Evolutionary conservation across 37 sponge, comb jelly and placozoan species (phyloP).

Genomic region (Petrosia ficiformis): DNA sequence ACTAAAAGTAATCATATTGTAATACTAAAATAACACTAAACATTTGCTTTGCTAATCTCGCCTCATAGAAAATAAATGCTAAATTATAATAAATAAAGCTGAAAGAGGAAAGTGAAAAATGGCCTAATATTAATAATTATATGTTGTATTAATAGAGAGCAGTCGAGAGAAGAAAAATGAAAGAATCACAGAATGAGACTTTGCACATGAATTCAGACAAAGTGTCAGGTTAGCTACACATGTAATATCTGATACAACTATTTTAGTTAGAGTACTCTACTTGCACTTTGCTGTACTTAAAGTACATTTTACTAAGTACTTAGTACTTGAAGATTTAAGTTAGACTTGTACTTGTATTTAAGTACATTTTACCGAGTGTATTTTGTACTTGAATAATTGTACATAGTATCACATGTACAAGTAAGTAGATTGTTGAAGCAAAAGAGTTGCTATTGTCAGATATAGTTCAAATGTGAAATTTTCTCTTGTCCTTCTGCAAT

Average conservation of each 20-base stretch:
- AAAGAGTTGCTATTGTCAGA: too few relatives aligned
- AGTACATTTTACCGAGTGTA: neutral
- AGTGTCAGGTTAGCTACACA: neutral
- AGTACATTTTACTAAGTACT: neutral
- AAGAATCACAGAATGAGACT: slow-evolving; percentile 21
- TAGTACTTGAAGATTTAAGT: neutral
- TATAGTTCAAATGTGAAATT: too few relatives aligned
- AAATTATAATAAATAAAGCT: too few relatives aligned
- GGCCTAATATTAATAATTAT: too few relatives aligned
- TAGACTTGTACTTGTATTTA: neutral
- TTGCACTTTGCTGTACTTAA: neutral
- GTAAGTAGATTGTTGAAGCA: too few relatives aligned
- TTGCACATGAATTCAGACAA: slow-evolving; percentile 1
- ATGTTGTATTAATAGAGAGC: slow-evolving; percentile 34
- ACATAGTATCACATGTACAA: neutral
- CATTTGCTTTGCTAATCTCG: too few relatives aligned
- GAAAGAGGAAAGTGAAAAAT: too few relatives aligned
- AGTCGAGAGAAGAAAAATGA: slow-evolving; percentile 30
- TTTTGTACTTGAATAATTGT: neutral
- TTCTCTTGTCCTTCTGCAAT: too few relatives aligned
- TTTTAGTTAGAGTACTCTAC: neutral
- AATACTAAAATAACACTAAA: too few relatives aligned
- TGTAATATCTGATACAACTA: neutral
- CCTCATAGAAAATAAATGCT: too few relatives aligned
- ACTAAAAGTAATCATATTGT: too few relatives aligned